Conservation (phyloP, 2,797 vertebrate species). For the Notamacropus eugenii region DNA sequence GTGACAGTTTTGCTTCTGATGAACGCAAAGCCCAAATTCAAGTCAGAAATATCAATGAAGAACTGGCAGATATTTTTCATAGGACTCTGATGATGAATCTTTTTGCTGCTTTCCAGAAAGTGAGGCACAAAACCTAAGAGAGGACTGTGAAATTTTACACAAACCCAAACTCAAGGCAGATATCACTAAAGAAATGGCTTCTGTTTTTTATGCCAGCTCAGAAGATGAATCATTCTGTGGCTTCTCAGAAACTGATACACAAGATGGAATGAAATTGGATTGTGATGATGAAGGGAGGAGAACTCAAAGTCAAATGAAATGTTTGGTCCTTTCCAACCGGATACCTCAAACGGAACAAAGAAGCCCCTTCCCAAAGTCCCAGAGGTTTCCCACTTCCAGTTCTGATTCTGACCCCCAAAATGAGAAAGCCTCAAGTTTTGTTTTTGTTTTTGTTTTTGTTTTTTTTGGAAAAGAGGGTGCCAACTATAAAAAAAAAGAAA, state of each 20-base stretch:
- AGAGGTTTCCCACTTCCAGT: conserved; percentile 69
- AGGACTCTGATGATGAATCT: conserved; percentile 88
- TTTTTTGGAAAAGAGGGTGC: conserved; percentile 93
- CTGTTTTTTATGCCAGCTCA: conserved; percentile 86
- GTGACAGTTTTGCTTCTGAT: conserved; percentile 98
- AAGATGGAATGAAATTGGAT: conserved; percentile 89
- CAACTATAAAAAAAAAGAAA: conserved; percentile 98
- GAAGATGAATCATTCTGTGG: conserved; percentile 90
- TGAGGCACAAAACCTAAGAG: conserved; percentile 87
- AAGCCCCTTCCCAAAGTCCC: conserved; percentile 65
- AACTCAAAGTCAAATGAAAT: conserved; percentile 78
- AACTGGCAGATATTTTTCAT: conserved; percentile 87
- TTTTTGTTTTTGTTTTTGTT: too few species aligned
- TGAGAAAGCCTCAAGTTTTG: conserved; percentile 85
- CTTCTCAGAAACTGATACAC: conserved; percentile 90
- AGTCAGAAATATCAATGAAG: conserved; percentile 82
- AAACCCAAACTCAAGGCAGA: conserved; percentile 86
- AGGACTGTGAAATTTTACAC: conserved; percentile 85
- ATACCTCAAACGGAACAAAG: conserved; percentile 76
- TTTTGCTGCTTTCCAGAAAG: conserved; percentile 87
- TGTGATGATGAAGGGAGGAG: conserved; percentile 66
- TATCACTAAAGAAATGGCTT: conserved; percentile 84
- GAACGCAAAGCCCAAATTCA: conserved; percentile 91
- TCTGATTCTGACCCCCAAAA: conserved; percentile 82
- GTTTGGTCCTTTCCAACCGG: conserved; percentile 83